phyloP scores from a whole-genome alignment of 1,140 invertebrate genomes.

The Tetramorium alpestre region DNA sequence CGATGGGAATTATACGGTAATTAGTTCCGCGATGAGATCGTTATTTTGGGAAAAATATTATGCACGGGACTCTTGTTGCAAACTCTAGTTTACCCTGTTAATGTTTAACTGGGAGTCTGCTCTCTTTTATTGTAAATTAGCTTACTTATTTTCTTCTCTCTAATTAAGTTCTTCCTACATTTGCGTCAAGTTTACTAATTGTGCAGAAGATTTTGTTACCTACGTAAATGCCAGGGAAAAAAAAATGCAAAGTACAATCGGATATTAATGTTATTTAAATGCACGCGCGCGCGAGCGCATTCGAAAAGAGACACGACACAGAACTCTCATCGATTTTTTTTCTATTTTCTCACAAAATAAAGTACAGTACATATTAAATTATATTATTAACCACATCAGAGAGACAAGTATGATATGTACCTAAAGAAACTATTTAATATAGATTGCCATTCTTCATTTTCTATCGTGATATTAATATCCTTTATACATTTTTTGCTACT shows the following conservation, averaged over 20 bases:
- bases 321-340: background rate
- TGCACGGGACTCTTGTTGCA: background rate
- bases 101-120: background rate
- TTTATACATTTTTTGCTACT: background rate
- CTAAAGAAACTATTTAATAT: background rate
- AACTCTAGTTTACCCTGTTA: constrained; percentile 4
- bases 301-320: background rate
- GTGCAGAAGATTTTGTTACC: background rate
- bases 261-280: background rate
- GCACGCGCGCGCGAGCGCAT: background rate
- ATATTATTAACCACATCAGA: background rate
- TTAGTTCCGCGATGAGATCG: constrained; percentile 9
- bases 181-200: constrained; percentile 2
- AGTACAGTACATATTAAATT: background rate
- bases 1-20: constrained; percentile 6
- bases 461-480: background rate
- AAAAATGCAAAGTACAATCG: background rate
- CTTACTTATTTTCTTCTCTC: background rate
- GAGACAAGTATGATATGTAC: background rate
- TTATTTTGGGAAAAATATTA: constrained; percentile 32
- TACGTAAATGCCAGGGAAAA: background rate
- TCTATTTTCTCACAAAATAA: background rate
- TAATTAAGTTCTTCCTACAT: constrained; percentile 13
- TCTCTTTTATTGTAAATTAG: constrained; percentile 3
- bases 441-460: background rate